phyloP scores from a whole-genome alignment of 37 sponge, comb jelly and placozoan species.

The Amphimedon queenslandica region DNA sequence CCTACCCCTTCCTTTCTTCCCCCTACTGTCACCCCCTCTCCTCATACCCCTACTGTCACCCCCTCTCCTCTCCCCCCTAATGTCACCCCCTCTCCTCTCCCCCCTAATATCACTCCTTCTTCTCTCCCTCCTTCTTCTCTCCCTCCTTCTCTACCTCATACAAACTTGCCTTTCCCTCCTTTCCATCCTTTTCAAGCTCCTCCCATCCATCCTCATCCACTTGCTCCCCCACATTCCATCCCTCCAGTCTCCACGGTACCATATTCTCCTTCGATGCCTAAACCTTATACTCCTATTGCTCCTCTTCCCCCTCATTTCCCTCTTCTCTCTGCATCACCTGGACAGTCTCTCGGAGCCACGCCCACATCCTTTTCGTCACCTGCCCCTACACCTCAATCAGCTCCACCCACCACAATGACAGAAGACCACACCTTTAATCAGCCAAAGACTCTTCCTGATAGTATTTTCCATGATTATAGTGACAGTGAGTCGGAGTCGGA shows the following conservation, averaged over 20 bases:
- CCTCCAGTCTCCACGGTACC: background rate
- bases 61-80: background rate
- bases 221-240: background rate
- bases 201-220: slow-evolving; percentile 1
- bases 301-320: background rate
- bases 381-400: background rate
- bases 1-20: background rate
- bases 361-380: background rate
- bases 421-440: background rate
- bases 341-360: background rate
- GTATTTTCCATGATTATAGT: background rate
- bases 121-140: background rate
- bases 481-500: background rate
- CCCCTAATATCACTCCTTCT: background rate
- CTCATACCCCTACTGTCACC: background rate
- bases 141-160: background rate
- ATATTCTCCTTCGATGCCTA: background rate
- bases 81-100: background rate
- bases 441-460: background rate
- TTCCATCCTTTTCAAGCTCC: background rate
- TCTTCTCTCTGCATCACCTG: background rate
- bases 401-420: background rate
- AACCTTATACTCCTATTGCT: background rate
- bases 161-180: background rate
- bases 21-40: background rate